Conservation (phyloP, 2,797 vertebrate genomes). For the Crypturellus tataupa region DNA sequence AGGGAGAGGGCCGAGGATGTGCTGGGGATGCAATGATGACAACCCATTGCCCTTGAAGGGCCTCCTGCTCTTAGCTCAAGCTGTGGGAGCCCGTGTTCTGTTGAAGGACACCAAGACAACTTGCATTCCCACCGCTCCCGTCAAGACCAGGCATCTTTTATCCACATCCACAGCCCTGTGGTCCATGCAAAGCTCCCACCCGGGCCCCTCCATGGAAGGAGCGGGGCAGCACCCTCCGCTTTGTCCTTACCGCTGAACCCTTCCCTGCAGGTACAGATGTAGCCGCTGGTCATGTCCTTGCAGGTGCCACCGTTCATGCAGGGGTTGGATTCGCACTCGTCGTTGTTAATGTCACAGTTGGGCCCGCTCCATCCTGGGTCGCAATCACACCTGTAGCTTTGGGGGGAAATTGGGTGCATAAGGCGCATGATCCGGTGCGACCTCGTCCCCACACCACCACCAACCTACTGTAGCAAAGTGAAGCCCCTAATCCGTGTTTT, state of each 20-base stretch:
- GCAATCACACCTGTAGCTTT: conserved; percentile 92
- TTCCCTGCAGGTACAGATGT: conserved; percentile 91
- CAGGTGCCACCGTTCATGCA: conserved; percentile 96
- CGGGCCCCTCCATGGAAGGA: accelerated
- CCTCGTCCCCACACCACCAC: neutral
- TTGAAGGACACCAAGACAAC: neutral
- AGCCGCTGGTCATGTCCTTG: conserved; percentile 96
- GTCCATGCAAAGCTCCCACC: neutral
- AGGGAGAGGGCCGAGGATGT: neutral
- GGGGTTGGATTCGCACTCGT: conserved; percentile 95
- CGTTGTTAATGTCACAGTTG: conserved; percentile 95
- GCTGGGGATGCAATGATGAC: accelerated
- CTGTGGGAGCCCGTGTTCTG: accelerated
- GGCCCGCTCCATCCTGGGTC: conserved; percentile 93
- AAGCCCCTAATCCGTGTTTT: accelerated
- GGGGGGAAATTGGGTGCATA: neutral
- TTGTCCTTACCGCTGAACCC: conserved; percentile 92
- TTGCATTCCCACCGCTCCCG: neutral
- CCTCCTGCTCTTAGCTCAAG: neutral
- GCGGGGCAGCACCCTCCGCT: accelerated
- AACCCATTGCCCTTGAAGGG: neutral
- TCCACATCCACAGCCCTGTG: neutral
- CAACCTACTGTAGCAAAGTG: neutral
- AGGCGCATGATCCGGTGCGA: neutral
- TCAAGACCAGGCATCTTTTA: neutral